phyloP scores from a whole-genome alignment of 2,888 invertebrate species.

The Chalcis sispes region DNA sequence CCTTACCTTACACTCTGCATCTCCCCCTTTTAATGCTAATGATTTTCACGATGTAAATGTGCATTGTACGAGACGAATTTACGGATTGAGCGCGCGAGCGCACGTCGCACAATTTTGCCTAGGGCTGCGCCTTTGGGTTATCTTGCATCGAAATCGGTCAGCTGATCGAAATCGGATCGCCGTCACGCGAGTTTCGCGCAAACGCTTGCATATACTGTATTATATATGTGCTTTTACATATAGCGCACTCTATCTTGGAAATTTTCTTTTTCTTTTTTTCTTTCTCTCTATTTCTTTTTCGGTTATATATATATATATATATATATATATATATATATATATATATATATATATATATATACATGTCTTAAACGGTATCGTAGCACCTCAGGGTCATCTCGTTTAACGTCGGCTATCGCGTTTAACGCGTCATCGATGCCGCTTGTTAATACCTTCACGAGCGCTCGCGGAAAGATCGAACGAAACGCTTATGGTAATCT shows the following conservation, averaged over 20 bases:
- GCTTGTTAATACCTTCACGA: conserved; percentile 34
- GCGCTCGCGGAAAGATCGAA: conserved; percentile 44
- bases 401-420: conserved; percentile 11
- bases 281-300: too few relatives aligned
- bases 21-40: conserved; percentile 26
- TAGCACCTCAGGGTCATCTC: conserved; percentile 45
- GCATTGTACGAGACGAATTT: conserved; percentile 28
- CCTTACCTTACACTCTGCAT: neutral
- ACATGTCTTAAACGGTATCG: neutral
- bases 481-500: neutral
- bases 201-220: too few relatives aligned
- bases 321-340: too few relatives aligned
- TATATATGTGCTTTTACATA: too few relatives aligned
- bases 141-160: conserved; percentile 3
- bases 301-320: too few relatives aligned
- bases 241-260: neutral
- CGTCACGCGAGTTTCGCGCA: conserved; percentile 36
- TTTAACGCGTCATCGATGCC: conserved; percentile 33
- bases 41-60: neutral
- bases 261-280: too few relatives aligned
- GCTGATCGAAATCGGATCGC: conserved; percentile 36
- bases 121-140: neutral
- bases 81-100: conserved; percentile 7
- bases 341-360: too few relatives aligned
- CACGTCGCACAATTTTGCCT: neutral